Evolutionary conservation across 2,888 invertebrate genomes (phyloP).

Genomic region (Pecten maximus): DNA sequence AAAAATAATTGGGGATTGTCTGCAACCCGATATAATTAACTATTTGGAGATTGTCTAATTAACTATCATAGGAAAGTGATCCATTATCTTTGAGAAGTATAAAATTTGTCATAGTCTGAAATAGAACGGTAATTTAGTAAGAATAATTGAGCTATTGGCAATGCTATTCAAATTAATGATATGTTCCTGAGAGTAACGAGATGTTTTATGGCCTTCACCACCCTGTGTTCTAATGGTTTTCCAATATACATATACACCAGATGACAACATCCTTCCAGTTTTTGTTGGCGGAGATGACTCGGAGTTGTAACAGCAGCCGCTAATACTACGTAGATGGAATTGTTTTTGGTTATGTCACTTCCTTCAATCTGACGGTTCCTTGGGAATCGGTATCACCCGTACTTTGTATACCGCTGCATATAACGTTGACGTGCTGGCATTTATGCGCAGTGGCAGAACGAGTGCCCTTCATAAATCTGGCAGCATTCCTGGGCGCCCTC

Average conservation of each 20-base stretch:
- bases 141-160: conserved; percentile 26
- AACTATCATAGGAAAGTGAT: conserved; percentile 13
- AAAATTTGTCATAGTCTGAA: conserved; percentile 35
- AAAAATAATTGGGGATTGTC: conserved; percentile 24
- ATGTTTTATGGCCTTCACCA: neutral
- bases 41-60: conserved; percentile 18
- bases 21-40: conserved; percentile 26
- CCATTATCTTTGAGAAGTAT: conserved; percentile 20
- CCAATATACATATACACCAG: conserved; percentile 8
- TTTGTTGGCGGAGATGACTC: conserved; percentile 30
- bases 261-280: conserved; percentile 26
- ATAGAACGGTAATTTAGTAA: conserved; percentile 33
- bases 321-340: conserved; percentile 29
- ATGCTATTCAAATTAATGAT: conserved; percentile 30
- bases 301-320: neutral
- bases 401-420: conserved; percentile 14
- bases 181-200: conserved; percentile 11
- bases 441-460: conserved; percentile 26
- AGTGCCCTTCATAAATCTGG: conserved; percentile 32
- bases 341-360: conserved; percentile 35
- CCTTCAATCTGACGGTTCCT: neutral
- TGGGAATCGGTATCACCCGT: conserved; percentile 23
- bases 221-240: neutral
- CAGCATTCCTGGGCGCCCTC: neutral
- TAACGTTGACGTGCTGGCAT: conserved; percentile 27